A percentile compares a stretch with the other conserved stretches of the same genome.
These are phyloP conservation scores for Drosophila silvestris DNA, from an alignment of 2,888 invertebrate genomes.

Conservation along the genomic window DNA sequence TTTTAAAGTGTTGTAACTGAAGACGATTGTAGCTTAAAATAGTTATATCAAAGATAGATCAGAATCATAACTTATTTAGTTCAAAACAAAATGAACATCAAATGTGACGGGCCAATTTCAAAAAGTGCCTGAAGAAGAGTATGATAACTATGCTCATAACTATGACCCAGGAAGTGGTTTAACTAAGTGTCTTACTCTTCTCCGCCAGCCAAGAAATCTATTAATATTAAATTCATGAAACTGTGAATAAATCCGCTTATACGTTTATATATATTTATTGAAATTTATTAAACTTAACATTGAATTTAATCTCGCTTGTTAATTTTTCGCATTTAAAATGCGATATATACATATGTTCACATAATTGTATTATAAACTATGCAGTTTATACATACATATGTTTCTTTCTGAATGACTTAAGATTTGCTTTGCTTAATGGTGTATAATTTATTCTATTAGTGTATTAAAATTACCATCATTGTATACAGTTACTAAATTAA, in stretches of 20 bases:
- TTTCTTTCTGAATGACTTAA: background rate
- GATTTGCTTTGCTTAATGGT: background rate
- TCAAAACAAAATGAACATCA: background rate
- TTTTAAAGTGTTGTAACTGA: background rate
- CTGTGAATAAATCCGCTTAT: background rate
- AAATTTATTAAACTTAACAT: background rate
- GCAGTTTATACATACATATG: background rate
- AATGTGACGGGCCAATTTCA: slow-evolving; percentile 19
- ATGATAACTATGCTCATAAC: slow-evolving; percentile 11
- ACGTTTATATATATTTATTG: background rate
- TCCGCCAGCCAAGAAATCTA: background rate
- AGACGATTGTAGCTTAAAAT: slow-evolving; percentile 17
- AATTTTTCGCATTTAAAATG: background rate
- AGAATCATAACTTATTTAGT: background rate
- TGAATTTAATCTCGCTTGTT: background rate
- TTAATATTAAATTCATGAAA: background rate
- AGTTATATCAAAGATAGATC: slow-evolving; percentile 27
- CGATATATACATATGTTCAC: background rate
- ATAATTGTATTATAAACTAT: background rate
- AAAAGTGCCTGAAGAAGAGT: background rate
- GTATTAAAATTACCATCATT: background rate
- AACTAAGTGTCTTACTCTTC: background rate
- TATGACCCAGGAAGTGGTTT: slow-evolving; percentile 33
- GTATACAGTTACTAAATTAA: background rate
- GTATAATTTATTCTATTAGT: background rate